Base-by-base conservation (phyloP, 2,888 invertebrate species). In the Ectropis crepuscularia region DNA sequence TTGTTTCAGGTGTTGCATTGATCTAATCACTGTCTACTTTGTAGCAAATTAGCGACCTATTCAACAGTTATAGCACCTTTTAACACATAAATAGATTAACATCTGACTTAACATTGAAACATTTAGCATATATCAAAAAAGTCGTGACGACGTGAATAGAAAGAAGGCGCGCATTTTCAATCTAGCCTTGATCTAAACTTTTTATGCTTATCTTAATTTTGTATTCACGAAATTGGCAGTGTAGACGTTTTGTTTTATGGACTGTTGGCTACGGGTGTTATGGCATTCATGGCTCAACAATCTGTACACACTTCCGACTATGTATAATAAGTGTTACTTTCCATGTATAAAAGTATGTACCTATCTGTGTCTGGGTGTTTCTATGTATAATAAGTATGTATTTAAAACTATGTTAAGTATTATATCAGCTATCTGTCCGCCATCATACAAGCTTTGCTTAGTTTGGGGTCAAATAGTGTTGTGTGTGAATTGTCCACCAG, bases 141-240 rank as follows among this genome's bases (percentile, higher is more conserved):
- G 58, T 80, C 82, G 81, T 81, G 82, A 78, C 79, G 63, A 65
- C 65, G 49, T 42, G 71, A 70, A 64, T 72, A 77, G 75, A 78
- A 72, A 77, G 76, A 61, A 57, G 57, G 64, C 48, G 77, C 69
- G 67, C 70, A 72, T 68, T 71, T 70, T 66, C 61, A 72, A 82
- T 82, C 81, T 82, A 77, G 75, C 82, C 83, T 84, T 84, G 82
- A 83, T 82, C 82, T 74, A 64, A 69, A 70, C 49, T 80, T 77
- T 81, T 79, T 81, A 83, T 74, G 84, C 81, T 82, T 85, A 87
- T 87, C 86, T 83, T 68, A 81, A 79, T 81, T 83, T 74, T 65
- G 57, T 74, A 76, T 78, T 79, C 85, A 86, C 83, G 84, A 84
- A 83, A 81, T 83, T 79, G 77, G 77, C 76, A 61, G 67, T 48